These are phyloP conservation scores for Telmatochromis sp. DNA, from an alignment of 2,113 vertebrate genomes.

Conservation along the genomic window DNA sequence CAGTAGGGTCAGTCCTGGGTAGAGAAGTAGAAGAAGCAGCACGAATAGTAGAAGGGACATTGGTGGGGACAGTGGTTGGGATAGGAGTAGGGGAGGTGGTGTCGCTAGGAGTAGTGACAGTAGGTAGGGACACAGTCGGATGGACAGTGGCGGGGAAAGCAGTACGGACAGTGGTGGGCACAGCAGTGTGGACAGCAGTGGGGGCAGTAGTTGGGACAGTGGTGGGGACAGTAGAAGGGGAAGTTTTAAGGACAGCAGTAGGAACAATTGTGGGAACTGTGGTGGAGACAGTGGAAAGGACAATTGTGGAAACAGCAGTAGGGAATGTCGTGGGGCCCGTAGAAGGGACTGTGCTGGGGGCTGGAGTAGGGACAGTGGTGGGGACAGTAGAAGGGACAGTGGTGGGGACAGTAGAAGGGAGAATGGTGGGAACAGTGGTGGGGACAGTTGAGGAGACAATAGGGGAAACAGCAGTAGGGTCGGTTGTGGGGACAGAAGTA, in stretches of 20 bases:
- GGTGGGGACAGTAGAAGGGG: background rate
- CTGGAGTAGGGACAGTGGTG: background rate
- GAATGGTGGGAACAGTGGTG: background rate
- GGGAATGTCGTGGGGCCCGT: background rate
- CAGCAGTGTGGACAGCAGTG: background rate
- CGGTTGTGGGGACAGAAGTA: background rate
- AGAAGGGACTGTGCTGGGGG: background rate
- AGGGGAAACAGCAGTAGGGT: background rate
- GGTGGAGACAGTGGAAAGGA: background rate
- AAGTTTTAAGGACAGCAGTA: background rate
- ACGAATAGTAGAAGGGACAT: background rate
- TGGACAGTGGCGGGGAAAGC: background rate
- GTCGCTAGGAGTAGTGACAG: background rate
- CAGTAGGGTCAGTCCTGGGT: background rate
- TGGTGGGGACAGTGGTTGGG: background rate
- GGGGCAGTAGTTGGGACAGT: background rate
- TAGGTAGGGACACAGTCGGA: background rate
- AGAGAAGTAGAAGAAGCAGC: background rate
- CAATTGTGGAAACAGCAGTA: background rate
- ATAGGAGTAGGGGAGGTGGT: too few species aligned
- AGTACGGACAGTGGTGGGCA: background rate
- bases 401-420: accelerated
- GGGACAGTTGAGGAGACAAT: accelerated
- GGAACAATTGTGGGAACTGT: background rate
- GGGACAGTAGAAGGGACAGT: accelerated